These are phyloP conservation scores for Camponotus fellah DNA, from an alignment of 2,888 invertebrate species.

Conservation along the genomic window DNA sequence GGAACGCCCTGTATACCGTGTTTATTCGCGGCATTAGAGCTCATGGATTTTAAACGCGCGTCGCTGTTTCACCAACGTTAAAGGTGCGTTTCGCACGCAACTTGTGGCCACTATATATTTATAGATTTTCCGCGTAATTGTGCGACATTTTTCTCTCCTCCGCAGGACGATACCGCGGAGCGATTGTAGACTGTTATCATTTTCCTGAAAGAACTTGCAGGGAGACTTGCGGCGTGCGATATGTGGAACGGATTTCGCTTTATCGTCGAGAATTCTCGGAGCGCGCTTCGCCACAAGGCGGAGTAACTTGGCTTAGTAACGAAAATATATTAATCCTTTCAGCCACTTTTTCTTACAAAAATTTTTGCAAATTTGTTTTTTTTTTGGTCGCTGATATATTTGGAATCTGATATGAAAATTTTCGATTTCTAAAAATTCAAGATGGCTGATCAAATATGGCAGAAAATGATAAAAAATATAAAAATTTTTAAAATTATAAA, in stretches of 20 bases:
- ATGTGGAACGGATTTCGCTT: conserved; percentile 45
- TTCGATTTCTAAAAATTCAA: too few species aligned
- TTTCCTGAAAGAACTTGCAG: conserved; percentile 29
- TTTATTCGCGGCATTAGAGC: not conserved
- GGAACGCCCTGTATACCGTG: not conserved
- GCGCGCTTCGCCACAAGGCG: not conserved
- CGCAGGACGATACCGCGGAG: conserved; percentile 38
- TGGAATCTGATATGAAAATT: too few species aligned
- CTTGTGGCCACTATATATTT: conserved; percentile 36
- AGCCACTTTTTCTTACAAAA: too few species aligned
- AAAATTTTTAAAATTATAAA: too few species aligned
- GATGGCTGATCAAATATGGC: too few species aligned
- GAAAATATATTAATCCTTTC: not conserved
- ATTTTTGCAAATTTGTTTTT: too few species aligned
- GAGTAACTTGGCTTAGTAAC: not conserved
- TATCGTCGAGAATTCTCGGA: conserved; percentile 41
- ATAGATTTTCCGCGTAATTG: conserved; percentile 60
- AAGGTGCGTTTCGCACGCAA: conserved; percentile 36
- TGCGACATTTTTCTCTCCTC: conserved; percentile 50
- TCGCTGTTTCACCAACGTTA: conserved; percentile 9
- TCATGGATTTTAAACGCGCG: conserved; percentile 33
- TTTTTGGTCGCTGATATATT: too few species aligned
- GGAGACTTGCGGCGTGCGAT: conserved; percentile 18
- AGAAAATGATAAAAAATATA: too few species aligned
- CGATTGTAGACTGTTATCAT: conserved; percentile 20